Percentiles rank a stretch among this genome's conserved stretches.
Evolutionary conservation across 2,888 invertebrate genomes (phyloP).

Genomic region (Cataglyphis altisquamis): DNA sequence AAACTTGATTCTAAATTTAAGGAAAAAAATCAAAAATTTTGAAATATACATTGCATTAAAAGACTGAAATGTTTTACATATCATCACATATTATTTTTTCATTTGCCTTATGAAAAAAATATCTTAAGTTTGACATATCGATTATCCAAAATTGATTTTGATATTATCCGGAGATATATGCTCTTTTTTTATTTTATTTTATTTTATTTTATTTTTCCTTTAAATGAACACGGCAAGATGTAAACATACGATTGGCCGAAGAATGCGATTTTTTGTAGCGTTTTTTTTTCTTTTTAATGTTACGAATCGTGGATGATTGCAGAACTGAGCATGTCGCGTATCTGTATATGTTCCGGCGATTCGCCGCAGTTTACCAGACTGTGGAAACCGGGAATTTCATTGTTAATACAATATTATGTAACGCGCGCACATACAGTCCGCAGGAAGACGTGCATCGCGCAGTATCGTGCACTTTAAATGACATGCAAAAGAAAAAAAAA

Average conservation of each 20-base stretch:
- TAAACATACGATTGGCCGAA: conserved; percentile 36
- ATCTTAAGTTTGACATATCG: background rate
- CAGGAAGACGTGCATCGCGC: background rate
- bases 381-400: conserved; percentile 28
- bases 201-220: background rate
- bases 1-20: background rate
- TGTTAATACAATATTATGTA: conserved; percentile 23
- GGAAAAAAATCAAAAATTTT: background rate
- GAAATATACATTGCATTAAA: background rate
- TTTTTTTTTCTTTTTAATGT: conserved; percentile 20
- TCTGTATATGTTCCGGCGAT: conserved; percentile 19
- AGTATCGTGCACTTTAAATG: background rate
- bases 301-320: conserved; percentile 18
- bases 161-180: background rate
- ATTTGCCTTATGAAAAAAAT: background rate
- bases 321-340: conserved; percentile 38
- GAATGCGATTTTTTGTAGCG: conserved; percentile 36
- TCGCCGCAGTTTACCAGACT: conserved; percentile 25
- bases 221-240: conserved; percentile 19
- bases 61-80: background rate
- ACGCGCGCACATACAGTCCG: background rate
- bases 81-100: background rate
- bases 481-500: background rate
- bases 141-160: background rate
- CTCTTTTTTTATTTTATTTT: background rate